Conservation (phyloP, 2,113 vertebrate genomes). For the Sarotherodon lohbergeri region DNA sequence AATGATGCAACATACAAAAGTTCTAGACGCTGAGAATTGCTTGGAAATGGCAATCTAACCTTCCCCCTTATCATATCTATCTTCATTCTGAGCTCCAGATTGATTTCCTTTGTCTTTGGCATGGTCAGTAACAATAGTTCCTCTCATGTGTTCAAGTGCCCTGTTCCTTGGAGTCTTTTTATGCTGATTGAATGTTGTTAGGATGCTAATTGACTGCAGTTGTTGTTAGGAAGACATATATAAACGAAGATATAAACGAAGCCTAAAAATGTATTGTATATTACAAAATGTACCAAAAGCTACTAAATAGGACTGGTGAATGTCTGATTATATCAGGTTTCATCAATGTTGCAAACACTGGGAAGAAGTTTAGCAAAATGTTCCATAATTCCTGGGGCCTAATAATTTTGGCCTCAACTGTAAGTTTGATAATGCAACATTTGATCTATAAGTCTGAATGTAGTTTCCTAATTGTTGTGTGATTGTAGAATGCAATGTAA, state of each 20-base stretch:
- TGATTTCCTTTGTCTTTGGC: not conserved
- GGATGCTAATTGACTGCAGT: not conserved
- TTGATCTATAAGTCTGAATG: too few species aligned
- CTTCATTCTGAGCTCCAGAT: fast-evolving
- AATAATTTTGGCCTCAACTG: too few species aligned
- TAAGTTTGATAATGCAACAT: too few species aligned
- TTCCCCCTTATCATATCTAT: not conserved
- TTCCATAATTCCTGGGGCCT: too few species aligned
- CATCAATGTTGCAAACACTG: too few species aligned
- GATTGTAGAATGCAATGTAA: too few species aligned
- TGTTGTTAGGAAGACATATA: not conserved
- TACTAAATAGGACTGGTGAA: not conserved
- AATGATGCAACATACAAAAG: not conserved
- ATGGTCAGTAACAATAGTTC: fast-evolving
- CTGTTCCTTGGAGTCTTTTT: not conserved
- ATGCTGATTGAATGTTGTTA: not conserved
- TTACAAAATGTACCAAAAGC: not conserved
- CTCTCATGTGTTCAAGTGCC: not conserved
- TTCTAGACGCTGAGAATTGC: not conserved
- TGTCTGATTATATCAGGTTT: not conserved
- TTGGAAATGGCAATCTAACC: not conserved
- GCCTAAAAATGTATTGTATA: not conserved
- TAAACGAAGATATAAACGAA: not conserved
- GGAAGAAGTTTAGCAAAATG: too few species aligned
- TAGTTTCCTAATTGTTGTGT: too few species aligned